Percentiles rank a stretch among this genome's conserved stretches.
phyloP scores from a whole-genome alignment of 2,888 invertebrate species.

The Philopedon plagiatum region DNA sequence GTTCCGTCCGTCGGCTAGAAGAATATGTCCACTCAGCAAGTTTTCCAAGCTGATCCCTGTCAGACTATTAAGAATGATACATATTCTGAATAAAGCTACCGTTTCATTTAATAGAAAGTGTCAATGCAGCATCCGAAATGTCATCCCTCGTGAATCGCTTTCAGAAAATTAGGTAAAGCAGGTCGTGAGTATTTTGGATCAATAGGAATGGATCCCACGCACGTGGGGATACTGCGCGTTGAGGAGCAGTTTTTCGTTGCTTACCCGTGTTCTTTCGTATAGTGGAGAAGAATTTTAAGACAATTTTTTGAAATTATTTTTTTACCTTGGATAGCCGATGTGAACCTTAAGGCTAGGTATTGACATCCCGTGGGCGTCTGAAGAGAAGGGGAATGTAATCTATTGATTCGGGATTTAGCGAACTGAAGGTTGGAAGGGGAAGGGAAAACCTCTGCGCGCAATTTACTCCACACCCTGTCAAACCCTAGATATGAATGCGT shows the following conservation, averaged over 20 bases:
- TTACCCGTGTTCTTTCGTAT: background rate
- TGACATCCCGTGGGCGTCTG: too few species aligned
- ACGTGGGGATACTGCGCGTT: slow-evolving; percentile 36
- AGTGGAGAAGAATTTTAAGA: background rate
- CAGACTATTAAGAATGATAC: background rate
- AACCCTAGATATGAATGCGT: too few species aligned
- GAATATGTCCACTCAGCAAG: too few species aligned
- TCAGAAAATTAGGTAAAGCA: slow-evolving; percentile 27
- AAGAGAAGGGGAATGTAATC: too few species aligned
- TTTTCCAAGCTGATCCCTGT: background rate
- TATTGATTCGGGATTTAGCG: too few species aligned
- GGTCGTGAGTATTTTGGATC: slow-evolving; percentile 24
- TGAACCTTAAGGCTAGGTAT: too few species aligned
- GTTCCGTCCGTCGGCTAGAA: too few species aligned
- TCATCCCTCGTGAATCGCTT: slow-evolving; percentile 18
- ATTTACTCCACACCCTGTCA: too few species aligned
- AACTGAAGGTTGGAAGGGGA: too few species aligned
- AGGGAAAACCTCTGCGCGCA: too few species aligned
- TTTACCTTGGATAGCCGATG: too few species aligned
- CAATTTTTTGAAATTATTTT: too few species aligned
- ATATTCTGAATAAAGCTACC: background rate
- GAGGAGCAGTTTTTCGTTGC: background rate
- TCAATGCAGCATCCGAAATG: slow-evolving; percentile 23
- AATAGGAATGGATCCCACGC: slow-evolving; percentile 39
- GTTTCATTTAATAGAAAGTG: slow-evolving; percentile 6